Evolutionary conservation across 2,797 vertebrate genomes (phyloP).

Genomic region (Rhinella marina): DNA sequence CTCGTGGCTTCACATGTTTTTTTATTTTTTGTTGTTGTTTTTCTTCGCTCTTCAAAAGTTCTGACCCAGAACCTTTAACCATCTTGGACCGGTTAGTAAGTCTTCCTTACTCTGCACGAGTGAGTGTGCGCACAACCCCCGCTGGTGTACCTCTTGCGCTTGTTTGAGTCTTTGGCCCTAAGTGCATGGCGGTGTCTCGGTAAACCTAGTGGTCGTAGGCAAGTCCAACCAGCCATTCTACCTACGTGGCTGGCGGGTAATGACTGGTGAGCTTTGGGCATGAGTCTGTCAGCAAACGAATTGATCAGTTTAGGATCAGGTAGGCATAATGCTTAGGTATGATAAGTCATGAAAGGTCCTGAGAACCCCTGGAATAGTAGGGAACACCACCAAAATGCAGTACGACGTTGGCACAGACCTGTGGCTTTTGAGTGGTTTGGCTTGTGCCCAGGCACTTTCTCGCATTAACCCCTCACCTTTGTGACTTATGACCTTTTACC

Average conservation of each 20-base stretch:
- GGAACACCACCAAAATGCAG: not conserved
- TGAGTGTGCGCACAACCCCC: slow-evolving; percentile 75
- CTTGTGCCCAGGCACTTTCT: slow-evolving; percentile 45
- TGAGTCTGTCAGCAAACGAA: not conserved
- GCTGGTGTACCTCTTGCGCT: slow-evolving; percentile 69
- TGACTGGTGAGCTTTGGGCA: slow-evolving; percentile 28
- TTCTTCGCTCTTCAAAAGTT: slow-evolving; percentile 93
- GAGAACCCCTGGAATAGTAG: not conserved
- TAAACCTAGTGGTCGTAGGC: slow-evolving; percentile 67
- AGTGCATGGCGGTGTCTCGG: slow-evolving; percentile 70
- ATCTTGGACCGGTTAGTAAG: slow-evolving; percentile 99
- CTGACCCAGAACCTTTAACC: slow-evolving; percentile 99
- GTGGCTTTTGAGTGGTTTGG: slow-evolving; percentile 51
- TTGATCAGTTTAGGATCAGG: too few species aligned
- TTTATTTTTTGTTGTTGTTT: slow-evolving; percentile 90
- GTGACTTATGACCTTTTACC: not conserved
- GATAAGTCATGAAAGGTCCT: not conserved
- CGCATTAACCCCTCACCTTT: slow-evolving; percentile 49
- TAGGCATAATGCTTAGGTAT: not conserved
- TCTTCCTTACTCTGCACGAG: slow-evolving; percentile 88
- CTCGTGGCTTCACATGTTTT: slow-evolving; percentile 91
- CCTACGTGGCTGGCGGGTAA: slow-evolving; percentile 67
- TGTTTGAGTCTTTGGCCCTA: slow-evolving; percentile 57
- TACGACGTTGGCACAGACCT: not conserved
- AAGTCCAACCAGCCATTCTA: slow-evolving; percentile 52